phyloP scores from a whole-genome alignment of 2,888 invertebrate genomes.

The Psylliodes chrysocephalus region DNA sequence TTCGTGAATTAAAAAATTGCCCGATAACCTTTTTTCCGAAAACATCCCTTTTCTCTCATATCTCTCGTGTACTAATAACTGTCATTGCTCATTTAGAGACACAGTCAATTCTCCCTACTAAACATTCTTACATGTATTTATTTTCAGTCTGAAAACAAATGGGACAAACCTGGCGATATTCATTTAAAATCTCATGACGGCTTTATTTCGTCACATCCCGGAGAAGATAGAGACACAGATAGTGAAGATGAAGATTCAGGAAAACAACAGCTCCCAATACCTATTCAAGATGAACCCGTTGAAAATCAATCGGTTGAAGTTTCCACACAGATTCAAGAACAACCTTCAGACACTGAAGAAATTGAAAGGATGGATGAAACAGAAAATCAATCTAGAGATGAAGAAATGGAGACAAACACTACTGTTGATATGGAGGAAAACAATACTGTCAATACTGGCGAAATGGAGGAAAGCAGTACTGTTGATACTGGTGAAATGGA shows the following conservation, averaged over 20 bases:
- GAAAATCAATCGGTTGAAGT: slow-evolving; percentile 43
- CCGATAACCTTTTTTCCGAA: too few relatives aligned
- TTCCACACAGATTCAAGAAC: slow-evolving; percentile 2
- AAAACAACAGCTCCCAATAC: slow-evolving; percentile 55
- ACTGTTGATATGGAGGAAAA: slow-evolving; percentile 35
- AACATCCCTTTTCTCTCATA: too few relatives aligned
- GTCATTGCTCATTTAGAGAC: too few relatives aligned
- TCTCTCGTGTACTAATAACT: too few relatives aligned
- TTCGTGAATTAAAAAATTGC: too few relatives aligned
- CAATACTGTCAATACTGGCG: too few relatives aligned
- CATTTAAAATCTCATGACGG: slow-evolving; percentile 68
- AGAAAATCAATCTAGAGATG: slow-evolving; percentile 36
- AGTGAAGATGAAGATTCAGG: slow-evolving; percentile 67
- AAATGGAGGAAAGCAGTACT: slow-evolving; percentile 30
- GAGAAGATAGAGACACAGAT: slow-evolving; percentile 71
- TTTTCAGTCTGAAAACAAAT: slow-evolving; percentile 62
- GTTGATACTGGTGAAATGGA: slow-evolving; percentile 53
- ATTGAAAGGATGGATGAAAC: slow-evolving; percentile 25
- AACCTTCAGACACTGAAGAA: slow-evolving; percentile 6
- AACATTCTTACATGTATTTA: too few relatives aligned
- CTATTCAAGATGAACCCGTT: slow-evolving; percentile 62
- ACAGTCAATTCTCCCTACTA: too few relatives aligned
- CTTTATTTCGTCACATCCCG: slow-evolving; percentile 75
- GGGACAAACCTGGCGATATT: slow-evolving; percentile 73
- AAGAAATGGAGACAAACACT: slow-evolving; percentile 37